Percentiles rank a stretch among this genome's conserved stretches.
Evolutionary conservation across 2,888 invertebrate species (phyloP).

Genomic region (Eugnorisma glareosa): DNA sequence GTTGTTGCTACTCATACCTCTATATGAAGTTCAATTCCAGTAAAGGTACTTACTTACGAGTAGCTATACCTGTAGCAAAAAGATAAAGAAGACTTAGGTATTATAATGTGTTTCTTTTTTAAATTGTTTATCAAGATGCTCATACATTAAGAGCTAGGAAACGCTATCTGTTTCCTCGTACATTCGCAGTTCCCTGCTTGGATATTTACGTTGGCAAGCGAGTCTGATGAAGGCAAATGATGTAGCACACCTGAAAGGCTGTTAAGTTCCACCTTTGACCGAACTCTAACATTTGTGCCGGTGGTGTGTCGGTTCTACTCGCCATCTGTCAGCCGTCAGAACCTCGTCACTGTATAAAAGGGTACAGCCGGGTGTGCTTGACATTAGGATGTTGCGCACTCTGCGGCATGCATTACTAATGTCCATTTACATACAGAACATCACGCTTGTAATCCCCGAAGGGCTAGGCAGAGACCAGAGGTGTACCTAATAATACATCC

Average conservation of each 20-base stretch:
- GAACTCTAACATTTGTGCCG: slow-evolving; percentile 18
- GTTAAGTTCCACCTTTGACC: slow-evolving; percentile 11
- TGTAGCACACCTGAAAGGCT: not conserved
- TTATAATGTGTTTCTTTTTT: not conserved
- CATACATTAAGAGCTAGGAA: not conserved
- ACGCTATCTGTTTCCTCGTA: not conserved
- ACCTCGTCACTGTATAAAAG: slow-evolving; percentile 50
- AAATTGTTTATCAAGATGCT: not conserved
- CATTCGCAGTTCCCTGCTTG: not conserved
- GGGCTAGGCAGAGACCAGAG: not conserved
- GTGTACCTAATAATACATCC: not conserved
- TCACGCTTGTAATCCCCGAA: not conserved
- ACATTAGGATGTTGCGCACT: slow-evolving; percentile 43
- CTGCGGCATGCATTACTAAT: slow-evolving; percentile 41
- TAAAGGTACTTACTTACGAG: too few species aligned
- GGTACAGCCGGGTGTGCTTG: slow-evolving; percentile 40
- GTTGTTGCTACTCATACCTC: not conserved
- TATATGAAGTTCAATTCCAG: not conserved
- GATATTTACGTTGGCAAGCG: not conserved
- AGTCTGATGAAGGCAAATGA: not conserved
- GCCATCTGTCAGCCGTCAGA: slow-evolving; percentile 44
- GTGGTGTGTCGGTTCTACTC: slow-evolving; percentile 12
- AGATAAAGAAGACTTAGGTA: not conserved
- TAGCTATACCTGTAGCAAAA: not conserved
- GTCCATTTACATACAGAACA: slow-evolving; percentile 27